Evolutionary conservation across 1,140 invertebrate species (phyloP), one percentile per base, ranked within the genome.

Genomic region (Scylla paramamosain): DNA sequence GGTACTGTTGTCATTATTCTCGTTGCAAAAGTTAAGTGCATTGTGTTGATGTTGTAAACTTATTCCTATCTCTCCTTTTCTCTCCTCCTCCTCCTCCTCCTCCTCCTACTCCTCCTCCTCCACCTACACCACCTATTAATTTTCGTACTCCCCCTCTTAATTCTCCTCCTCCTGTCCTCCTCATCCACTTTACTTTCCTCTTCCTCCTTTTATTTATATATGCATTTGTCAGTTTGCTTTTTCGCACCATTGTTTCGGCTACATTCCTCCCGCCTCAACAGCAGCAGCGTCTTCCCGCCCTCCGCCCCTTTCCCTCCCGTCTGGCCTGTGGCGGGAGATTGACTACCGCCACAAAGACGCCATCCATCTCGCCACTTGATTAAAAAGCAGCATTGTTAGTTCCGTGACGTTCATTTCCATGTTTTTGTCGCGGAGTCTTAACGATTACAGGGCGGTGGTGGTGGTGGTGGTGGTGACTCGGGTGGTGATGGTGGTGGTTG

Each of bases 381-480:
- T 93, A 93, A 93, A 93, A 88, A 93, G 92, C 84, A 86, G 16
- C 77, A 87, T 93, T 93, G 92, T 87, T 88, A 88, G 46, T 88
- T 87, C 83, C 84, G 84, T 88, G 92, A 93, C 84, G 92, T 46
- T 88, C 92, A 87, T 93, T 88, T 93, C 83, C 92, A 93, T 93
- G 83, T 87, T 93, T 88, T 93, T 93, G 83, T 93, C 82, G 77
- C 83, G 31, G 92, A 31, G 67, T 77, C 20, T 12, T 77, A n/a
- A 77, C n/a, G 25, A 77, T 77, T 25, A 77, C 20, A 45, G 77
- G 45, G 48, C 52, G 87, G 87, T 88, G 86, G 87, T 86, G 10
- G 32, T 28, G 45, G 86, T 25, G 59, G 59, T 77, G 67, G n/a
- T 77, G 67, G 67, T 77, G 67, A n/a, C n/a, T 25, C 6, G 1